Percentiles rank a stretch among this genome's conserved stretches.
Evolutionary conservation across 2,888 invertebrate genomes (phyloP).

Genomic region (Petrolisthes cinctipes): DNA sequence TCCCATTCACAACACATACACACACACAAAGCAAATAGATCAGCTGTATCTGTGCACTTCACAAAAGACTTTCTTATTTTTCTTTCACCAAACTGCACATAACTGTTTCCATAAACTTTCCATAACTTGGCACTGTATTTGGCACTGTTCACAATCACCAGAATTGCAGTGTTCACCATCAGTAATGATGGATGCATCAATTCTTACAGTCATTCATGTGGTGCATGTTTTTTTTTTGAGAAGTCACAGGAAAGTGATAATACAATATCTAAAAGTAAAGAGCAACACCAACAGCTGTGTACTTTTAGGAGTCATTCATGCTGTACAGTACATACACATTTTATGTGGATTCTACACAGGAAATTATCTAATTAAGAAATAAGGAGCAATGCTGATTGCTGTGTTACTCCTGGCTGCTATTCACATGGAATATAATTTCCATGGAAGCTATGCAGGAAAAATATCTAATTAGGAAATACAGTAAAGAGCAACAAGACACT

Average conservation of each 20-base stretch:
- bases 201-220: too few relatives aligned
- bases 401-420: too few relatives aligned
- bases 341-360: too few relatives aligned
- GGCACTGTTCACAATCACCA: constrained; percentile 38
- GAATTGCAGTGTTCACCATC: background rate
- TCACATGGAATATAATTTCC: too few relatives aligned
- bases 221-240: too few relatives aligned
- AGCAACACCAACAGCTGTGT: too few relatives aligned
- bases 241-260: too few relatives aligned
- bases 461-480: background rate
- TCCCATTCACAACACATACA: constrained; percentile 9
- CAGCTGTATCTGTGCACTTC: background rate
- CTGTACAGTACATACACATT: too few relatives aligned
- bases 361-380: too few relatives aligned
- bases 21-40: background rate
- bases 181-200: background rate
- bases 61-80: background rate
- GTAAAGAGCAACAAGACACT: background rate
- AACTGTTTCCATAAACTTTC: background rate
- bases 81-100: background rate
- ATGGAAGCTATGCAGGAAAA: background rate
- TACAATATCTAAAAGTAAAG: too few relatives aligned
- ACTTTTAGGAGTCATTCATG: too few relatives aligned
- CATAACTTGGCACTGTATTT: constrained; percentile 36
- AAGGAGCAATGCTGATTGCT: too few relatives aligned